phyloP scores from a whole-genome alignment of 2,888 invertebrate species.

The Gymnosoma rotundatum region DNA sequence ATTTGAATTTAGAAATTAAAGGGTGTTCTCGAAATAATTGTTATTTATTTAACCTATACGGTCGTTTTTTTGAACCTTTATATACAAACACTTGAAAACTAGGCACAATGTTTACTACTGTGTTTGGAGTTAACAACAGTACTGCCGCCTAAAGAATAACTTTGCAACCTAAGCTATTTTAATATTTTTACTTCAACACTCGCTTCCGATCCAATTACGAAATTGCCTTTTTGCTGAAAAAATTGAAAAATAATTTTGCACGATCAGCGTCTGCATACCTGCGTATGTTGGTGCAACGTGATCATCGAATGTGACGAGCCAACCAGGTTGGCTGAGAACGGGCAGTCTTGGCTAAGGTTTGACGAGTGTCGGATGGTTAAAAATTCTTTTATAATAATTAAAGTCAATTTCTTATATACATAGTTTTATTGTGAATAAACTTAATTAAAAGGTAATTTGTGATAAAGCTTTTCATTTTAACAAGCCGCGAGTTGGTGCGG shows the following conservation, averaged over 20 bases:
- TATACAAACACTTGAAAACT: too few species aligned
- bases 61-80: too few species aligned
- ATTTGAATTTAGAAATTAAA: too few species aligned
- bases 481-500: not conserved
- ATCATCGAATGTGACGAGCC: constrained; percentile 11
- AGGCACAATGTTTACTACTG: too few species aligned
- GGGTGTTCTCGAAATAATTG: too few species aligned
- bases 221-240: constrained; percentile 1
- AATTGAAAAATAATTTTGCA: constrained; percentile 24
- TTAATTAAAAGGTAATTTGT: not conserved
- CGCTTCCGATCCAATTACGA: constrained; percentile 16
- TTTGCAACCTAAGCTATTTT: not conserved
- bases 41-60: too few species aligned
- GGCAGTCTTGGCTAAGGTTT: not conserved
- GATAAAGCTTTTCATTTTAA: not conserved
- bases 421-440: not conserved
- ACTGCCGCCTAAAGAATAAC: constrained; percentile 21
- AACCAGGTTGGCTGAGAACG: constrained; percentile 13
- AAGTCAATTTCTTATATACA: not conserved
- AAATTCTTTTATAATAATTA: not conserved
- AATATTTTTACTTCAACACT: constrained; percentile 7
- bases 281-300: constrained; percentile 25
- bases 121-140: constrained; percentile 21
- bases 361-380: not conserved
- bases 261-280: constrained; percentile 36